Base-by-base conservation (phyloP, 1,140 invertebrate species). In the Heliothis virescens region DNA sequence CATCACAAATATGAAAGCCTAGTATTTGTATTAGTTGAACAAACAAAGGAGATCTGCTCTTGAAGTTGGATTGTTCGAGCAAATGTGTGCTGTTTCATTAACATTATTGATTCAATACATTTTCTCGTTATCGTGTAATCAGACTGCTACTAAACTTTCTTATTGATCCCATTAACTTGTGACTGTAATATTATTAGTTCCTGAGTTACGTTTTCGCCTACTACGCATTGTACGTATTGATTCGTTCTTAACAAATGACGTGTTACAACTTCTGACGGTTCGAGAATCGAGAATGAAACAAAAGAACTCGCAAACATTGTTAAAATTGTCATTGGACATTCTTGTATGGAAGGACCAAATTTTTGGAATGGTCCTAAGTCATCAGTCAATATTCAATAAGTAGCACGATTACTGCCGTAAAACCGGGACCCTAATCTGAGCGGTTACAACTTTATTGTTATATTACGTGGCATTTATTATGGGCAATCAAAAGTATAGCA, bases 71-170 rank as follows among this genome's bases (percentile, higher is more conserved):
- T 48, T 67, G n/a, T 67, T 0, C 18, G 63, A 65, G 16, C 16
- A 48, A 50, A 67, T 67, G 48, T 48, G n/a, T 21, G 41, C 63
- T 11, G 5, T 18, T 67, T 50, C 41, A 67, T 48, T 48, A 67
- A 12, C 41, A 21, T 48, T 48, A 67, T 59, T 41, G 60, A n/a
- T 41, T 41, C 29, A 41, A n/a, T 63, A 63, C 29, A 16, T 63
- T 41, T 41, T 41, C 60, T 16, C 41, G 3, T 41, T 34, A 63
- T 63, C 60, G 29, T 15, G 29, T 63, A 63, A 63, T 63, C 60
- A 63, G 34, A 63, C 48, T 65, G 62, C 16, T 65, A 47, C n/a
- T 65, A 65, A 65, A 65, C 34, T 65, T 65, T 65, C 34, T 65
- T 65, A 48, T 63, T 47, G 62, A 47, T 65, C 9, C 41, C 34